Evolutionary conservation across 2,888 invertebrate species (phyloP).

Genomic region (Aleiodes leptofemur): DNA sequence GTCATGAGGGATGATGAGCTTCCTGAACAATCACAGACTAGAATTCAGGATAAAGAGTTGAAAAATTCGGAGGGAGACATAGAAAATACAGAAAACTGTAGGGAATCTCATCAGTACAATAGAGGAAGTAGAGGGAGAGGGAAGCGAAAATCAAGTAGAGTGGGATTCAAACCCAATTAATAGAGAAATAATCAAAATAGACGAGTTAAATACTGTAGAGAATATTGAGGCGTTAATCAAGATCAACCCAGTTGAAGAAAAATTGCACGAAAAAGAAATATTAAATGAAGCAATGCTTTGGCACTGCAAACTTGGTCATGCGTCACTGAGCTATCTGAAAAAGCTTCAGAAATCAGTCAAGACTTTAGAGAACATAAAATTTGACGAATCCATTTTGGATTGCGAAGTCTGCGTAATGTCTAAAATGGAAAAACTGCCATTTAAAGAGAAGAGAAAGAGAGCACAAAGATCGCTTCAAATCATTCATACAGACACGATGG

Average conservation of each 20-base stretch:
- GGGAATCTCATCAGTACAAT: conserved; percentile 31
- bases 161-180: conserved; percentile 24
- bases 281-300: conserved; percentile 50
- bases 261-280: conserved; percentile 13
- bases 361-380: conserved; percentile 52
- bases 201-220: conserved; percentile 32
- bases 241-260: conserved; percentile 28
- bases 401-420: conserved; percentile 54
- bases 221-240: conserved; percentile 30
- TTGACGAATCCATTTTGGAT: conserved; percentile 56
- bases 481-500: conserved; percentile 53
- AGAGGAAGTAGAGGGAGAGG: conserved; percentile 26
- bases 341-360: conserved; percentile 53
- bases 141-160: background rate
- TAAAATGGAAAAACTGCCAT: conserved; percentile 57
- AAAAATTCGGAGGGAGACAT: conserved; percentile 37
- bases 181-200: conserved; percentile 34
- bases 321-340: conserved; percentile 56
- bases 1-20: conserved; percentile 40
- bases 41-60: too few species aligned
- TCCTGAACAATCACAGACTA: conserved; percentile 46
- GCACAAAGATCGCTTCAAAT: conserved; percentile 50
- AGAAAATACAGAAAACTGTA: conserved; percentile 6
- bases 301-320: conserved; percentile 53
- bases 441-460: conserved; percentile 46